These are phyloP conservation scores for Drosophila cracens DNA, from an alignment of 2,888 invertebrate genomes.

Conservation along the genomic window DNA sequence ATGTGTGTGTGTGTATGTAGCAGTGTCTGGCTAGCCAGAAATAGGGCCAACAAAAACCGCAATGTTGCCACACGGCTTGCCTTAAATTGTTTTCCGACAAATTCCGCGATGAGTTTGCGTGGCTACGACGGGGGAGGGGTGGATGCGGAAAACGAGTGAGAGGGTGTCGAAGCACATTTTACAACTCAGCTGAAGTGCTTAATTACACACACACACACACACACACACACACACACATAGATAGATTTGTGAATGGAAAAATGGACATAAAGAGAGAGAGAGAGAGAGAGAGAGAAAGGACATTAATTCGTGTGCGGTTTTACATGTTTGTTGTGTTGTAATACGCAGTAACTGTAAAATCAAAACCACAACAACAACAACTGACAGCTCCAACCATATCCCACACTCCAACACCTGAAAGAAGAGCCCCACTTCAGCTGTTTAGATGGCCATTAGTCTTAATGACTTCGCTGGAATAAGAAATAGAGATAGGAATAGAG, in stretches of 20 bases:
- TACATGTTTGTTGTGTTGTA: slow-evolving; percentile 30
- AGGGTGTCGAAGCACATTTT: slow-evolving; percentile 70
- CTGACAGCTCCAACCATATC: not conserved
- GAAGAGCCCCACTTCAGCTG: slow-evolving; percentile 17
- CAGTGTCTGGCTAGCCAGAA: not conserved
- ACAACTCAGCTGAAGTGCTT: slow-evolving; percentile 79
- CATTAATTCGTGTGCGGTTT: slow-evolving; percentile 49
- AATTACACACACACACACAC: slow-evolving; percentile 55
- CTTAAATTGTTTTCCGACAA: slow-evolving; percentile 78
- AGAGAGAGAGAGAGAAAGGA: slow-evolving; percentile 36
- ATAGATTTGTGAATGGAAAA: not conserved
- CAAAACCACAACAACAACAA: slow-evolving; percentile 66
- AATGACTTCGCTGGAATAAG: slow-evolving; percentile 63
- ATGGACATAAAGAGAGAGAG: slow-evolving; percentile 2
- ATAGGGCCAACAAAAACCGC: slow-evolving; percentile 41
- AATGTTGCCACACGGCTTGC: slow-evolving; percentile 62
- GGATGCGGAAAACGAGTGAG: not conserved
- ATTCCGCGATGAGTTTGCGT: slow-evolving; percentile 56
- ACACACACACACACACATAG: not conserved
- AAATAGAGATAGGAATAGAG: not conserved
- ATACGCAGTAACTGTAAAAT: slow-evolving; percentile 62
- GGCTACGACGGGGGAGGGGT: not conserved
- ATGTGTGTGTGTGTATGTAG: not conserved
- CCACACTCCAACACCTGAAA: slow-evolving; percentile 1
- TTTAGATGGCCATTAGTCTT: slow-evolving; percentile 81